phyloP scores from a whole-genome alignment of 2,888 invertebrate genomes.

The Maniola hyperantus region DNA sequence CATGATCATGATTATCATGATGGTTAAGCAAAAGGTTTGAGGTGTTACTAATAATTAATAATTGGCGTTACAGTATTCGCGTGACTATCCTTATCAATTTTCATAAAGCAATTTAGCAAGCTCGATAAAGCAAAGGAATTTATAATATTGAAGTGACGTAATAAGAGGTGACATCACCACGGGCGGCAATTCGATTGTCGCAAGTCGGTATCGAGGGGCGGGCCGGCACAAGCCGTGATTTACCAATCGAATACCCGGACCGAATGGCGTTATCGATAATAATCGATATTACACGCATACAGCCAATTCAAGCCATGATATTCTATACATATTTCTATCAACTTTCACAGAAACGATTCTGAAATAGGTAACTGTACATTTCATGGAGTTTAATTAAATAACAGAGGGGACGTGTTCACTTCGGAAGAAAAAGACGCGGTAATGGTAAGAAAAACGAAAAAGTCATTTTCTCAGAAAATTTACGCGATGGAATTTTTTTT shows the following conservation, averaged over 20 bases:
- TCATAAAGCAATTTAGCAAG: constrained; percentile 6
- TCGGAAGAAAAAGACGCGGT: too few species aligned
- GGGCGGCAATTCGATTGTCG: constrained; percentile 57
- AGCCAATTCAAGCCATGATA: constrained; percentile 12
- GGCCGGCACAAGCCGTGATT: constrained; percentile 59
- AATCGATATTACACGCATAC: constrained; percentile 30
- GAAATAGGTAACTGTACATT: not conserved
- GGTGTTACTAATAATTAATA: constrained; percentile 12
- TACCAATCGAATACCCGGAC: constrained; percentile 72
- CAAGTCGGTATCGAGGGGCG: constrained; percentile 52
- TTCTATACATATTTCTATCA: constrained; percentile 9
- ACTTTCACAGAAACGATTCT: constrained; percentile 13
- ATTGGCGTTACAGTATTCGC: constrained; percentile 39
- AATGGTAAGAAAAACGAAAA: too few species aligned
- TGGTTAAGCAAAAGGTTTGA: too few species aligned
- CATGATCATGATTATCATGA: too few species aligned
- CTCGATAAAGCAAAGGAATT: constrained; percentile 6
- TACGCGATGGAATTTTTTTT: too few species aligned
- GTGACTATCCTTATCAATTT: constrained; percentile 29
- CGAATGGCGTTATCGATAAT: constrained; percentile 60
- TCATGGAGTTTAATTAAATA: not conserved
- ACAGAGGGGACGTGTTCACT: not conserved
- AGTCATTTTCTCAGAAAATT: too few species aligned
- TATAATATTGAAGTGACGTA: constrained; percentile 34
- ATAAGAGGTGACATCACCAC: constrained; percentile 57